Evolutionary conservation across 2,113 vertebrate genomes (phyloP).

Genomic region (Campylomormyrus tamandua): DNA sequence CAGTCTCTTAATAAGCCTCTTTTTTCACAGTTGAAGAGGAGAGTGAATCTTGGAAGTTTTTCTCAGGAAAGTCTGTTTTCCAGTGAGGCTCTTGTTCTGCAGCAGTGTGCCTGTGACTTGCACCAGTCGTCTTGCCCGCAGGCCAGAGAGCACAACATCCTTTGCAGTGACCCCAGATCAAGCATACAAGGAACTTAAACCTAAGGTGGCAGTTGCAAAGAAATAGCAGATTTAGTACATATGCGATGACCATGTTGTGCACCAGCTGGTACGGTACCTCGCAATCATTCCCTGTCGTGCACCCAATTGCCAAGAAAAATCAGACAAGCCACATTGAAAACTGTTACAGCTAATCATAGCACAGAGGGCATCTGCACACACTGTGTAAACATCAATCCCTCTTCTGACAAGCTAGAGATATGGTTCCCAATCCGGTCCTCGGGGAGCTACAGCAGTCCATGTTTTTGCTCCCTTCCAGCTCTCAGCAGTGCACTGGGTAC

Average conservation of each 20-base stretch:
- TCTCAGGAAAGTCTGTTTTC: neutral
- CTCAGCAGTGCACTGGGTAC: neutral
- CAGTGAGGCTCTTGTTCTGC: neutral
- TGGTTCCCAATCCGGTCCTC: neutral
- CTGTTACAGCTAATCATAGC: neutral
- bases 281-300: neutral
- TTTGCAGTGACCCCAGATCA: neutral
- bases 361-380: neutral
- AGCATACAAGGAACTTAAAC: neutral
- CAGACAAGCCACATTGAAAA: neutral
- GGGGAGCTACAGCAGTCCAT: neutral
- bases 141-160: neutral
- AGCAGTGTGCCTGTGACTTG: neutral
- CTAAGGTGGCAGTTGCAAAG: neutral
- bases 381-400: neutral
- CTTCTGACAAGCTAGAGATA: neutral
- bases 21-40: neutral
- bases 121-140: neutral
- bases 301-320: neutral
- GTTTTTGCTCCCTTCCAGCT: neutral
- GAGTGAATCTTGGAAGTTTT: neutral
- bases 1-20: neutral
- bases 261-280: neutral
- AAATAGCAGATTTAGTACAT: neutral
- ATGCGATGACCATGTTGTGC: neutral